phyloP scores from a whole-genome alignment of 1,140 invertebrate species.

The Euura saliciscinereae region DNA sequence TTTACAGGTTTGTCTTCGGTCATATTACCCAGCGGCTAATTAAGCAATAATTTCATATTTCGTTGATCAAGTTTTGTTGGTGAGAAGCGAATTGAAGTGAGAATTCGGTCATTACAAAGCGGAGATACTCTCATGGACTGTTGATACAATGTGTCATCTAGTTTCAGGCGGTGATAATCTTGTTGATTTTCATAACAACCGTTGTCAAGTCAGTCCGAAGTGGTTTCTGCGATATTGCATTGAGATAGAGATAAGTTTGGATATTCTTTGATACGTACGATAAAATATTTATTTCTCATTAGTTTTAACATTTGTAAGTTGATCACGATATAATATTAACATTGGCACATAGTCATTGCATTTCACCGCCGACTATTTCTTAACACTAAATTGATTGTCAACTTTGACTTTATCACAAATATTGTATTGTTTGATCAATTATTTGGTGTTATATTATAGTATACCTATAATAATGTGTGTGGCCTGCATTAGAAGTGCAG shows the following conservation, averaged over 20 bases:
- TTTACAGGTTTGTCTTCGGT: background rate
- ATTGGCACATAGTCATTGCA: constrained; percentile 1
- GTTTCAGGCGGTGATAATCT: background rate
- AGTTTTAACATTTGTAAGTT: background rate
- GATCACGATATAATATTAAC: background rate
- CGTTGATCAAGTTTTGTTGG: background rate
- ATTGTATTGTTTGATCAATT: background rate
- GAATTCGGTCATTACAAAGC: background rate
- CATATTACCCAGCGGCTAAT: background rate
- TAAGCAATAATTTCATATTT: no score
- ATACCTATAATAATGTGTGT: no score
- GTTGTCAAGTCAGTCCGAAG: background rate
- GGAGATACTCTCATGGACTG: background rate
- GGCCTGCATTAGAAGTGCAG: no score
- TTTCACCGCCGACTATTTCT: background rate
- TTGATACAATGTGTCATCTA: background rate
- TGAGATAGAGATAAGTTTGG: background rate
- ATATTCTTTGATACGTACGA: background rate
- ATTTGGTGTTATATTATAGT: background rate
- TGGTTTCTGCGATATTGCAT: background rate
- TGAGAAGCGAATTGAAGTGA: background rate
- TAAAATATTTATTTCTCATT: background rate
- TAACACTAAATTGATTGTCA: background rate
- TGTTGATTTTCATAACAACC: constrained; percentile 3
- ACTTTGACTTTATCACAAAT: background rate